Conservation (phyloP, 64 coral and sea anemone species). For the Montipora cactus region DNA sequence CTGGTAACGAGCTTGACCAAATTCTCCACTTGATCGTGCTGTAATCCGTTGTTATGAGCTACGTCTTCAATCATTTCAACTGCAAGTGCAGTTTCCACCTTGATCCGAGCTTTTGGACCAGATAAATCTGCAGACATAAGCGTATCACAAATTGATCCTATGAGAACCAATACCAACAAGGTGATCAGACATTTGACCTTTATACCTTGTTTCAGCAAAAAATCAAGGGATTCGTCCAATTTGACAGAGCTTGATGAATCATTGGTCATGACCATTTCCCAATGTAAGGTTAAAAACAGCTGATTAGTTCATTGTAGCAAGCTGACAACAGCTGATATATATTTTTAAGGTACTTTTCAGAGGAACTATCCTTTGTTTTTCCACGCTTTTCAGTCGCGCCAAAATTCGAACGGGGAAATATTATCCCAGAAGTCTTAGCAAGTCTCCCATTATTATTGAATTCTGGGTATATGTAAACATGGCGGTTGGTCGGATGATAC, state of each 20-base stretch:
- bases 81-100: constrained; percentile 64
- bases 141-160: too few relatives aligned
- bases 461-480: constrained; percentile 29
- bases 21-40: constrained; percentile 61
- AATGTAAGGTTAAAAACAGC: background rate
- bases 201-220: constrained; percentile 70
- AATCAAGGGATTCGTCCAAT: constrained; percentile 50
- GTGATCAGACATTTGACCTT: too few relatives aligned
- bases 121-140: background rate
- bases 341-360: background rate
- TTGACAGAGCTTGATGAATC: constrained; percentile 19
- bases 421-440: constrained; percentile 32
- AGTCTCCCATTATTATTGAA: background rate
- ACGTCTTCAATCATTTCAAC: constrained; percentile 61
- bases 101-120: constrained; percentile 22
- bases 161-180: too few relatives aligned
- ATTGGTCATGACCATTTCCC: constrained; percentile 32
- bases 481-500: background rate
- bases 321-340: background rate
- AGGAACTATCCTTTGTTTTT: background rate
- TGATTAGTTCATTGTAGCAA: background rate
- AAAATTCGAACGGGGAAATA: constrained; percentile 59
- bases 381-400: constrained; percentile 55
- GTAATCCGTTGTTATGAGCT: constrained; percentile 69
- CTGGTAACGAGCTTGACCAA: constrained; percentile 76